Evolutionary conservation across 2,113 vertebrate species (phyloP), one percentile per base, ranked within the genome.

Genomic region (Rhabdornis inornatus): DNA sequence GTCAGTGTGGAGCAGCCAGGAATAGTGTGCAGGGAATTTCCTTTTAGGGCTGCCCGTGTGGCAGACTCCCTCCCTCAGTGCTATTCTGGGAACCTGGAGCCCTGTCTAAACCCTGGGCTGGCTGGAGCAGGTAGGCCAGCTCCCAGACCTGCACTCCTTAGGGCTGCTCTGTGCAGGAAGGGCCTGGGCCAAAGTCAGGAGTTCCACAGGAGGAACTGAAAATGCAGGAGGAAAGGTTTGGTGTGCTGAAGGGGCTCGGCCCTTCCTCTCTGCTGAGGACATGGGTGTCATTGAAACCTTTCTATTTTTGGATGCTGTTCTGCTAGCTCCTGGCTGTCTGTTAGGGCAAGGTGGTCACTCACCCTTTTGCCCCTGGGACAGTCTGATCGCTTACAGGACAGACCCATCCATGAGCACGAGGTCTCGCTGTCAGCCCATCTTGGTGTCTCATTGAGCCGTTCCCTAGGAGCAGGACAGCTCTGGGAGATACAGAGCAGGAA

Each of bases 11-110:
- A 98, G 95, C 97, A 84, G 90, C 97, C 83, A 98, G 98, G 97
- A 99, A 99, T 99, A 99, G 98, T 42, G n/a, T 40, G 69, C 72
- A 83, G 97, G 96, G 97, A 97, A 98, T 98, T 98, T 97, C 98
- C 98, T 98, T 99, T 98, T 98, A 98, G 98, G 98, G 98, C 94
- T 95, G 96, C 97, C 97, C 11, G 6, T 20, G 13, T 7, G 5
- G 61, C 2, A 9, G 39, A 60, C 83, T 92, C 92, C 42, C 60
- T 95, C 44, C 49, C 87, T 93, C 22, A 2, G 39, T 94, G 96
- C 97, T 98, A 98, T 98, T 98, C 96, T 97, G 96, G 98, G 97
- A 96, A 52, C 25, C 37, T 66, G 78, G 86, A 95, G 45, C 59
- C 81, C 17, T 9, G 4, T 94, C 40, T 90, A 17, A 95, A 44